Percentiles rank a stretch among this genome's conserved stretches.
Conservation (phyloP, 2,113 vertebrate species). For the Podilymbus podiceps region DNA sequence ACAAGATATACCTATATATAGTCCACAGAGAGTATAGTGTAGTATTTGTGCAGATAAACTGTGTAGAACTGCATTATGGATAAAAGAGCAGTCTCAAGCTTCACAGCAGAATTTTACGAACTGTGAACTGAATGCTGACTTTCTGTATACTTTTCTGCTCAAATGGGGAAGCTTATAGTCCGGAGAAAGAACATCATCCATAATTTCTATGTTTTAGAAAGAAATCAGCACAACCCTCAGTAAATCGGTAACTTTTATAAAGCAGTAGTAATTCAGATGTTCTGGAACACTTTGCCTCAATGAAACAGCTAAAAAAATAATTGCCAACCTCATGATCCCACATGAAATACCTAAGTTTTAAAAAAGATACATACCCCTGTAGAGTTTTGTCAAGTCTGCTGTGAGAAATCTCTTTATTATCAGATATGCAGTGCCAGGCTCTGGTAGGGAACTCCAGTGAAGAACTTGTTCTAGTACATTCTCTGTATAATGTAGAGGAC, state of each 20-base stretch:
- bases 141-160: background rate
- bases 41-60: background rate
- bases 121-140: background rate
- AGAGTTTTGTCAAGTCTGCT: slow-evolving; percentile 50
- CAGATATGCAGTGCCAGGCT: slow-evolving; percentile 87
- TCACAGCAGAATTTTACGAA: background rate
- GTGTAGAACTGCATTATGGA: background rate
- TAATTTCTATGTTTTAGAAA: background rate
- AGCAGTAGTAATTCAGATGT: background rate
- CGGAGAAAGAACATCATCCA: background rate
- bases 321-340: background rate
- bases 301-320: background rate
- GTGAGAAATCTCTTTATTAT: slow-evolving; percentile 86
- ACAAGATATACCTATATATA: background rate
- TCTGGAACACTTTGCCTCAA: background rate
- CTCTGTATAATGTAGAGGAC: slow-evolving; percentile 90
- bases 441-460: slow-evolving; percentile 87
- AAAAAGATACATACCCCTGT: slow-evolving; percentile 70
- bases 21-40: background rate
- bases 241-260: background rate
- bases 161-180: background rate
- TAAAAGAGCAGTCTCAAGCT: background rate
- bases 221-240: background rate
- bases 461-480: slow-evolving; percentile 92
- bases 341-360: background rate